phyloP scores from a whole-genome alignment of 2,888 invertebrate species.

The Panzeria rudis region DNA sequence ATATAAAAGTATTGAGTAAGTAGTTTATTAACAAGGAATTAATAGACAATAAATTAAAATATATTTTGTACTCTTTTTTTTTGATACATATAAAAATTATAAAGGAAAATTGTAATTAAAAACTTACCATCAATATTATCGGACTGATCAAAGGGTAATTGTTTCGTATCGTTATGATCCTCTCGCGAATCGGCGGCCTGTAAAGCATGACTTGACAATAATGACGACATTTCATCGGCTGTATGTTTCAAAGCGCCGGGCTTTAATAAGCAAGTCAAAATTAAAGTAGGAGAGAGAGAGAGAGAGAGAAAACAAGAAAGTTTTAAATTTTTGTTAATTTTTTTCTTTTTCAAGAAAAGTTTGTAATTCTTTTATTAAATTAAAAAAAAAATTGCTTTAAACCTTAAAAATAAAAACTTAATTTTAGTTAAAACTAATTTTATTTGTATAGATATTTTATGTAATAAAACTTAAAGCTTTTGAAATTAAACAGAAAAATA shows the following conservation, averaged over 20 bases:
- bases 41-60: slow-evolving; percentile 49
- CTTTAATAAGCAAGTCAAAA: slow-evolving; percentile 58
- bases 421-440: not conserved
- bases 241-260: slow-evolving; percentile 82
- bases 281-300: not conserved
- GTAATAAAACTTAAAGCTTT: not conserved
- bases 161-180: slow-evolving; percentile 84
- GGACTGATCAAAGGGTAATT: slow-evolving; percentile 88
- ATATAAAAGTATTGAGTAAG: slow-evolving; percentile 49
- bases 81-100: slow-evolving; percentile 27
- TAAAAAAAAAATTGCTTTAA: slow-evolving; percentile 66
- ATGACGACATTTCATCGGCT: slow-evolving; percentile 87
- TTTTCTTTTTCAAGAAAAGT: not conserved
- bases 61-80: slow-evolving; percentile 18
- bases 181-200: slow-evolving; percentile 85
- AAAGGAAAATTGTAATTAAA: slow-evolving; percentile 7
- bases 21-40: slow-evolving; percentile 66
- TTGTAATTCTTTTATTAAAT: slow-evolving; percentile 32
- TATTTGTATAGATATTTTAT: not conserved
- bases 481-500: not conserved
- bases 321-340: slow-evolving; percentile 8
- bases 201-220: slow-evolving; percentile 87
- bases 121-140: slow-evolving; percentile 91
- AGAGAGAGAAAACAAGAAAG: slow-evolving; percentile 23
- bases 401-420: slow-evolving; percentile 51